These are phyloP conservation scores for Phyllotreta striolata DNA, from an alignment of 2,888 invertebrate genomes.

Conservation along the genomic window DNA sequence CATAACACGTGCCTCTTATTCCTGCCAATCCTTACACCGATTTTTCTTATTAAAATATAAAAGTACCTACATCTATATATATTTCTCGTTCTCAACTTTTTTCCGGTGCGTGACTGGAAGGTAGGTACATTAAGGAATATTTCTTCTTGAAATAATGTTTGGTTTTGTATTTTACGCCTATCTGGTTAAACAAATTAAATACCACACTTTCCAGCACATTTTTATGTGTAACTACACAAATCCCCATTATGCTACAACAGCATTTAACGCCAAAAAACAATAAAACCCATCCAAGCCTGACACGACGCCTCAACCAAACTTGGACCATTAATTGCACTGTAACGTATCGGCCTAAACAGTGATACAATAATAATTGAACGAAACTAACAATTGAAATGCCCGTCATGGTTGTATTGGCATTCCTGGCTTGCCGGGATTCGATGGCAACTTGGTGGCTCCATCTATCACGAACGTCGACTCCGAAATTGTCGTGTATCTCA, in stretches of 20 bases:
- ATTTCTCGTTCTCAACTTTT: too few species aligned
- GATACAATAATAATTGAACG: constrained; percentile 39
- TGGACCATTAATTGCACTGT: constrained; percentile 39
- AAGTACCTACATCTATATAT: too few species aligned
- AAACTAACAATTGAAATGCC: constrained; percentile 59
- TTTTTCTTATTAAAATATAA: too few species aligned
- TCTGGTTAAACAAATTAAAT: too few species aligned
- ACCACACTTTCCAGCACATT: too few species aligned
- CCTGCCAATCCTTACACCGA: constrained; percentile 1
- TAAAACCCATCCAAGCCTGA: constrained; percentile 3
- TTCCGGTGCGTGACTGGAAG: too few species aligned
- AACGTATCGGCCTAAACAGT: constrained; percentile 27
- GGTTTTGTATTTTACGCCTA: too few species aligned
- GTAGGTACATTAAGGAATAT: too few species aligned
- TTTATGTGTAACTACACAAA: too few species aligned
- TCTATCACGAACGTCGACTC: constrained; percentile 55
- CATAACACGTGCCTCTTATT: constrained; percentile 35
- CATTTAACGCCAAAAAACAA: background rate
- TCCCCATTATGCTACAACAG: too few species aligned
- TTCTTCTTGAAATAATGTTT: too few species aligned
- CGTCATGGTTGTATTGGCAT: constrained; percentile 60
- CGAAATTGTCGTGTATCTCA: constrained; percentile 51
- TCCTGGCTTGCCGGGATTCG: constrained; percentile 59
- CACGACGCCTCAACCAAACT: constrained; percentile 27
- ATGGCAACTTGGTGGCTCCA: constrained; percentile 52